Base-by-base conservation (phyloP, 2,888 invertebrate species). In the Platypus cylindrus region DNA sequence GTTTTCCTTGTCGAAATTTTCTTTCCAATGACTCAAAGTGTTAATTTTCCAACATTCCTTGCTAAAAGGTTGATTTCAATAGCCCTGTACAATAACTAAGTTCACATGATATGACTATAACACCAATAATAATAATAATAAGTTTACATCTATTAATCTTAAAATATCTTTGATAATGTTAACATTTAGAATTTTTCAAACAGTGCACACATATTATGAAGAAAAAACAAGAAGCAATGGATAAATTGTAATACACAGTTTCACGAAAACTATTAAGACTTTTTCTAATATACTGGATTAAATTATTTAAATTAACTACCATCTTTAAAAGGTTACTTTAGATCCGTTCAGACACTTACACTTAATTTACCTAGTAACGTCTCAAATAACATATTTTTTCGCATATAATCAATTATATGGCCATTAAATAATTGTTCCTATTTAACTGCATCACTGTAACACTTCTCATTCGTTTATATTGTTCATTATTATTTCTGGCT, bases 71-170 rank as follows among this genome's bases (percentile, higher is more conserved):
- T 34, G 28, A 22, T 12, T 28, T 29, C 14, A 12, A 27, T 12
- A 15, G 29, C 23, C 34, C 13, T 29, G 22, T 22, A 17, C 16
- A 17, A 14, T 26, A 15, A 27, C 8, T 8, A 27, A 28, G 20
- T 32, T 34, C 28, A 26, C 28, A 20, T 16, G 28, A 13, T 28
- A 34, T 23, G 29, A 16, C 34, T 34, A 34, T 28, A 34, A 34
- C 34, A 34, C 23, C 27, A 27, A 15, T 27, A 27, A 5, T 27
- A 16, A 15, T 13, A 15, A 13, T 27, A 27, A 8, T 8, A 25
- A 8, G 7, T 25, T 8, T 25, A 11, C 12, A 11, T 27, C 7
- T 27, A 27, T 14, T 12, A 27, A 27, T 11, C 8, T 27, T 13
- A 13, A 14, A 27, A 27, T 15, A 27, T 15, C 15, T 5, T 20